Conservation (phyloP, 2,888 invertebrate genomes). For the Erebia aethiops region DNA sequence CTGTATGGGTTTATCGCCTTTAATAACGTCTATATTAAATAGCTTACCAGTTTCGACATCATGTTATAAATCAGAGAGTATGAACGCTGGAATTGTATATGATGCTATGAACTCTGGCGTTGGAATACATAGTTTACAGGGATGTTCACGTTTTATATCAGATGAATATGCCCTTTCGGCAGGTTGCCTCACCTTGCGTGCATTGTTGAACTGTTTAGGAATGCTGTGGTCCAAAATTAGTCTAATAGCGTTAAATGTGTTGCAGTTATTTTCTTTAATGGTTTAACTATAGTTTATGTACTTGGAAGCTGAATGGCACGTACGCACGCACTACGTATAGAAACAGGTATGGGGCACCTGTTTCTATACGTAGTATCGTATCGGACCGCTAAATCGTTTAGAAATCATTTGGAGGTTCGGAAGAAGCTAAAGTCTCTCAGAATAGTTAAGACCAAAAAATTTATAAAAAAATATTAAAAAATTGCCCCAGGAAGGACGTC, state of each 20-base stretch:
- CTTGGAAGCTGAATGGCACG: too few relatives aligned
- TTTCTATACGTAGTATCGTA: too few relatives aligned
- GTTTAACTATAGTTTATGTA: background rate
- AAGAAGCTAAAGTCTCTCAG: too few relatives aligned
- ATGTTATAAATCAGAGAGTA: conserved; percentile 45
- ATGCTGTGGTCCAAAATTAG: conserved; percentile 52
- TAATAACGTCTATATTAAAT: conserved; percentile 23
- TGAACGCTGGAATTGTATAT: conserved; percentile 48
- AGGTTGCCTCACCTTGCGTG: conserved; percentile 77
- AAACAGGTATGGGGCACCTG: too few relatives aligned
- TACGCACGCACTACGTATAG: too few relatives aligned
- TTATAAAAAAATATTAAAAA: too few relatives aligned
- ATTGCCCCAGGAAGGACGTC: too few relatives aligned
- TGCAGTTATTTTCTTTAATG: background rate
- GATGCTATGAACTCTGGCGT: conserved; percentile 54
- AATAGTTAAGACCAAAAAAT: too few relatives aligned
- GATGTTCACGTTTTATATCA: conserved; percentile 76
- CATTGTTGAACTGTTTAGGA: conserved; percentile 66
- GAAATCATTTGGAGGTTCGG: too few relatives aligned
- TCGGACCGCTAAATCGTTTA: too few relatives aligned
- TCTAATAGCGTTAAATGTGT: conserved; percentile 40
- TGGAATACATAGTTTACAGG: conserved; percentile 63
- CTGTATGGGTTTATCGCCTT: conserved; percentile 3
- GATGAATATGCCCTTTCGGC: conserved; percentile 73
- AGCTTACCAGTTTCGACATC: conserved; percentile 71